Base-by-base conservation (phyloP, 1,140 invertebrate genomes). In the Eumaeus atala region DNA sequence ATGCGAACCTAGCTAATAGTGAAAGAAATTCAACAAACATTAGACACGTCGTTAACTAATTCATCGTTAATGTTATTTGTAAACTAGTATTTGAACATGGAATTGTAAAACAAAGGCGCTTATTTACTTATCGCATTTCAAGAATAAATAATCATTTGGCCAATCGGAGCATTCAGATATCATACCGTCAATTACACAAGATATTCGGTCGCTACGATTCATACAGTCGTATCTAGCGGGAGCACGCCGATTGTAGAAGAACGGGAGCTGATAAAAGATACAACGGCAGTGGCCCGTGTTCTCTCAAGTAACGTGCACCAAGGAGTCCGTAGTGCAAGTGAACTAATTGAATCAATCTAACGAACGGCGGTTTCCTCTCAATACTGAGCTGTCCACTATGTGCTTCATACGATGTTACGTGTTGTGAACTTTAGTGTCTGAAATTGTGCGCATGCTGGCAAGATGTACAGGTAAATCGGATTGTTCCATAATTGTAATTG, bases 261-360 rank as follows among this genome's bases (percentile, higher is more conserved):
- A 73, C 65, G 57, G 64, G 48, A 54, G 63, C 61, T 83, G 78
- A 86, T 86, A 86, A 86, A 74, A 83, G 80, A 82, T 82, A 78
- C 58, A 53, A 80, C 82, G 75, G 73, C 72, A 53, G 82, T 84
- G 75, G 73, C 72, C 72, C 57, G 76, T 78, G 69, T 73, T 79
- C 70, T 74, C 65, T 67, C 67, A 68, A 60, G 66, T 59, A 61
- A 76, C 65, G 67, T 77, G 60, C 72, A 66, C 67, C 34, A 47
- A 56, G 54, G 55, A 62, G 59, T n/a, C 62, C 56, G 59, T 56
- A 40, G 61, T 54, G 55, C 52, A 59, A n/a, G 63, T 64, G 28
- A 48, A 54, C 48, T 82, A 86, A 86, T 86, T 83, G 70, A 76
- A 83, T 86, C 72, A 79, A 79, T 75, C 72, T 66, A 82, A 72